Evolutionary conservation across 2,113 vertebrate genomes (phyloP).

Genomic region (Hippocampus abdominalis): DNA sequence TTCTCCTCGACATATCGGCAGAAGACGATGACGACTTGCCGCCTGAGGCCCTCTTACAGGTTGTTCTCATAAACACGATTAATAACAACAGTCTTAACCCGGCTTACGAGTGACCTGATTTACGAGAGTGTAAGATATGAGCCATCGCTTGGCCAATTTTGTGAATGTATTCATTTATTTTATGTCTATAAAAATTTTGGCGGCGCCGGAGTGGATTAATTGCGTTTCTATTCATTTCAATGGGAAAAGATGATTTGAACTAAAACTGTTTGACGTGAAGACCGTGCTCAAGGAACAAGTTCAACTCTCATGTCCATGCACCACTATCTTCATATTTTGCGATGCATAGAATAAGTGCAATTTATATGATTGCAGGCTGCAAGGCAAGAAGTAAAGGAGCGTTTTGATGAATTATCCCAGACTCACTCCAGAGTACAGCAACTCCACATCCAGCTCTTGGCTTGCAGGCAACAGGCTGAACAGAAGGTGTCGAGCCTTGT

Average conservation of each 20-base stretch:
- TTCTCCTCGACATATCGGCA: slow-evolving; percentile 62
- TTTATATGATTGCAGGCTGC: slow-evolving; percentile 55
- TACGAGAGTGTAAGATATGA: background rate
- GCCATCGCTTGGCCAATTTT: no score
- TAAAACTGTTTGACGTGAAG: no score
- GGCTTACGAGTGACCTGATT: no score
- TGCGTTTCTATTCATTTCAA: no score
- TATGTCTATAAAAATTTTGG: no score
- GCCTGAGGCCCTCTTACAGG: slow-evolving; percentile 69
- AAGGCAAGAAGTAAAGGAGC: slow-evolving; percentile 71
- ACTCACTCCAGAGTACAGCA: slow-evolving; percentile 50
- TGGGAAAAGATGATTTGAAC: background rate
- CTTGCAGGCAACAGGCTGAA: slow-evolving; percentile 46
- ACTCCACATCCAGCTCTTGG: slow-evolving; percentile 50
- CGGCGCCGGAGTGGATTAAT: no score
- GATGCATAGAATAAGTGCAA: background rate
- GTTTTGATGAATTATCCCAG: slow-evolving; percentile 57
- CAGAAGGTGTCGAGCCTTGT: slow-evolving; percentile 40
- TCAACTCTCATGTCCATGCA: no score
- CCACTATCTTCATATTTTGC: no score
- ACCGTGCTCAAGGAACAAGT: no score
- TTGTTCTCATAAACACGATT: slow-evolving; percentile 19
- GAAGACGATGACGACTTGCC: slow-evolving; percentile 61
- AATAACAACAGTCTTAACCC: background rate
- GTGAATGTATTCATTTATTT: no score